Conservation (phyloP, 2,797 vertebrate species). For the Chloroceryle inda region DNA sequence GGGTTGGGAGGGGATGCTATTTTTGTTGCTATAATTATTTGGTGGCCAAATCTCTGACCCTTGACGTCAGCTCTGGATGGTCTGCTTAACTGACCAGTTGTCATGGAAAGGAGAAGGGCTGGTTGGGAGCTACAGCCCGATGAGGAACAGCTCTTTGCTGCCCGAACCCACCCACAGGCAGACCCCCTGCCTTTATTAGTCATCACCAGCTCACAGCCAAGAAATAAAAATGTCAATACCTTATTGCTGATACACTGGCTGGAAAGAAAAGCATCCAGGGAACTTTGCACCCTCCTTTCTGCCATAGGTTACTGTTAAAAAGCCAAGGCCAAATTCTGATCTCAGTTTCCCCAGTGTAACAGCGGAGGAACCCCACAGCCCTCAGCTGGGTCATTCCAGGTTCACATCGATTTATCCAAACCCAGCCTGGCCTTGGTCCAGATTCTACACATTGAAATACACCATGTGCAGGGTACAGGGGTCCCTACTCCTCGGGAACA, state of each 20-base stretch:
- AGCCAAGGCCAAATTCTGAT: neutral
- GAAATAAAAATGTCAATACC: conserved; percentile 51
- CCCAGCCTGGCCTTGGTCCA: neutral
- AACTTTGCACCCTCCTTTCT: neutral
- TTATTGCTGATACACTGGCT: conserved; percentile 15
- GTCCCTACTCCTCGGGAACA: neutral
- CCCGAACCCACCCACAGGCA: conserved; percentile 48
- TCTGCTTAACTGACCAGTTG: conserved; percentile 54
- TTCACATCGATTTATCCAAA: neutral
- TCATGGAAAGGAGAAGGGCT: neutral
- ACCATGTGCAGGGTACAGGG: neutral
- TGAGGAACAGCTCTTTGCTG: neutral
- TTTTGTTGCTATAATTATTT: conserved; percentile 56
- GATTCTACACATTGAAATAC: conserved; percentile 23
- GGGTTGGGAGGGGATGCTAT: conserved; percentile 39
- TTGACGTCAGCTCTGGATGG: conserved; percentile 38
- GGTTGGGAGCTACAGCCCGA: neutral
- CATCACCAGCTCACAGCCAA: neutral
- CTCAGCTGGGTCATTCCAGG: neutral
- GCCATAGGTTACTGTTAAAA: neutral
- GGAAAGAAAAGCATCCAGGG: neutral
- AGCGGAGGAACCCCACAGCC: neutral
- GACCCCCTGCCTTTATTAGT: conserved; percentile 48
- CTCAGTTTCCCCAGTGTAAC: conserved; percentile 39
- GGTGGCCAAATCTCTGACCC: conserved; percentile 52